Evolutionary conservation across 2,888 invertebrate genomes (phyloP).

Genomic region (Drosophila mayaguana): DNA sequence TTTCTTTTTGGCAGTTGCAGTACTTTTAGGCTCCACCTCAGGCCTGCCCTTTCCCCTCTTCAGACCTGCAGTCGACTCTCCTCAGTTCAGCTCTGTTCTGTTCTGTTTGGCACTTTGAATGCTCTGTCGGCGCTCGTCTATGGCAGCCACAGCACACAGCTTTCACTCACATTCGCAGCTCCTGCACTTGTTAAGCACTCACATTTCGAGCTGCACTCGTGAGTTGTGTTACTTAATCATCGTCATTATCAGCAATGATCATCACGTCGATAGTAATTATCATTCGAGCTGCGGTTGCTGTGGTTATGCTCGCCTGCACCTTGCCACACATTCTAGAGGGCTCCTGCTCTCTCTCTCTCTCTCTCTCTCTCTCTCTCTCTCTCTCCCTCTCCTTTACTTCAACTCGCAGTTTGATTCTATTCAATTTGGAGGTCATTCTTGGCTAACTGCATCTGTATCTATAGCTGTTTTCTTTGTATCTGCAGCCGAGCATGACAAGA

Average conservation of each 20-base stretch:
- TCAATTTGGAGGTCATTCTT: slow-evolving; percentile 70
- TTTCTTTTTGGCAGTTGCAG: slow-evolving; percentile 11
- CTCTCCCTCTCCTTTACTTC: not conserved
- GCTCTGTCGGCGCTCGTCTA: slow-evolving; percentile 50
- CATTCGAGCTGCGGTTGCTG: slow-evolving; percentile 51
- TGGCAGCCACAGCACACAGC: slow-evolving; percentile 50
- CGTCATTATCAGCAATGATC: slow-evolving; percentile 26
- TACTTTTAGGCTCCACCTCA: not conserved
- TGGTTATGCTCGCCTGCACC: slow-evolving; percentile 74
- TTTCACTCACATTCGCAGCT: slow-evolving; percentile 33
- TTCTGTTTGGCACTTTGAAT: slow-evolving; percentile 76
- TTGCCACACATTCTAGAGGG: slow-evolving; percentile 65
- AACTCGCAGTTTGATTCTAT: slow-evolving; percentile 50
- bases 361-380: not conserved
- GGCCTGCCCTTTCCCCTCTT: slow-evolving; percentile 26
- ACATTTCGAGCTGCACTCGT: slow-evolving; percentile 36
- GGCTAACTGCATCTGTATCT: slow-evolving; percentile 59
- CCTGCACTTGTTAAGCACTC: slow-evolving; percentile 59
- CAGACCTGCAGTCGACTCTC: slow-evolving; percentile 13
- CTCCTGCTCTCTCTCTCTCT: not conserved
- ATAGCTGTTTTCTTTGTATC: slow-evolving; percentile 36
- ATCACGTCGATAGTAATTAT: slow-evolving; percentile 26
- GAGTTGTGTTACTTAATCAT: slow-evolving; percentile 50
- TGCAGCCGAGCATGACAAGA: slow-evolving; percentile 68
- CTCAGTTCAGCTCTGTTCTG: slow-evolving; percentile 70